Percentiles rank a stretch among this genome's conserved stretches.
phyloP scores from a whole-genome alignment of 2,888 invertebrate genomes.

The Emmelina monodactyla region DNA sequence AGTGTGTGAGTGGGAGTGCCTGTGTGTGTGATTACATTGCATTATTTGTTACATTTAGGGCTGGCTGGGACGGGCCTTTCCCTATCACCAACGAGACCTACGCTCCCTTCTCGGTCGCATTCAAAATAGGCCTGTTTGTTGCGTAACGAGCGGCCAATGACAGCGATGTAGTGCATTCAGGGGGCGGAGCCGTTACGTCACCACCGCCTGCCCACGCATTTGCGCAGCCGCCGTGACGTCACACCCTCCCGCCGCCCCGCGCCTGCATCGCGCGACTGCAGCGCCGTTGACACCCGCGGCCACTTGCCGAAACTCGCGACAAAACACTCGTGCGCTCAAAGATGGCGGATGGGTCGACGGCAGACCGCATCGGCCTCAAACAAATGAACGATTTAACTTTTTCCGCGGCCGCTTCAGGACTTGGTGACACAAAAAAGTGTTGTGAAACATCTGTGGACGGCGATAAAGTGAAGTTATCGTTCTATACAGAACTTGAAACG shows the following conservation, averaged over 20 bases:
- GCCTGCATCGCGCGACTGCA: slow-evolving; percentile 35
- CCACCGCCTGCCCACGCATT: slow-evolving; percentile 43
- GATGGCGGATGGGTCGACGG: slow-evolving; percentile 83
- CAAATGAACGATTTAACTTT: slow-evolving; percentile 65
- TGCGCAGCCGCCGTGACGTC: slow-evolving; percentile 65
- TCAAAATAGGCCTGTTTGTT: slow-evolving; percentile 54
- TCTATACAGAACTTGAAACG: slow-evolving; percentile 56
- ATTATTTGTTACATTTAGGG: slow-evolving; percentile 53
- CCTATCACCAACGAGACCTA: slow-evolving; percentile 44
- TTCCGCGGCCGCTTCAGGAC: slow-evolving; percentile 56
- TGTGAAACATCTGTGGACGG: slow-evolving; percentile 48
- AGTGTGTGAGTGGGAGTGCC: slow-evolving; percentile 21
- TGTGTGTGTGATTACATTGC: slow-evolving; percentile 44
- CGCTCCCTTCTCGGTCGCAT: slow-evolving; percentile 51
- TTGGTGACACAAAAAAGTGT: slow-evolving; percentile 64
- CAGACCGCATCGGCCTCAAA: slow-evolving; percentile 67
- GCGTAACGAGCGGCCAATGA: slow-evolving; percentile 64
- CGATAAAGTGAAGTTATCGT: slow-evolving; percentile 52
- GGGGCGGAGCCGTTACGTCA: slow-evolving; percentile 64
- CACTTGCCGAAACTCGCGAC: slow-evolving; percentile 41
- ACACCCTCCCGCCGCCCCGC: slow-evolving; percentile 34
- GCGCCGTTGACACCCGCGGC: slow-evolving; percentile 44
- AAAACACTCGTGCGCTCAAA: slow-evolving; percentile 70
- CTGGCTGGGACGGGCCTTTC: slow-evolving; percentile 50
- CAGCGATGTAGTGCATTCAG: slow-evolving; percentile 57